Percentiles rank a stretch among this genome's conserved stretches.
phyloP scores from a whole-genome alignment of 1,140 invertebrate genomes.

The Tetramorium simillimum region DNA sequence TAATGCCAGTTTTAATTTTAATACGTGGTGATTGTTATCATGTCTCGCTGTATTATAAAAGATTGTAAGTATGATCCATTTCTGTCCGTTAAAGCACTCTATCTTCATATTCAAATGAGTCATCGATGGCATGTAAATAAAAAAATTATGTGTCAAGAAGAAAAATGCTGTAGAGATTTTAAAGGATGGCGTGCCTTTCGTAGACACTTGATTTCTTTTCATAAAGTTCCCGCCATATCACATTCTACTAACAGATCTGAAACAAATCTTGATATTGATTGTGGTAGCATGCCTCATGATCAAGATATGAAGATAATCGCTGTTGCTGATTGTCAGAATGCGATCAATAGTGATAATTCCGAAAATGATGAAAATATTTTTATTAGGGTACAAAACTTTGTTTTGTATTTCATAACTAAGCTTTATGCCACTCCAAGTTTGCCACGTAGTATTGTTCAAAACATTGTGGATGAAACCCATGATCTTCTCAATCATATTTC shows the following conservation, averaged over 20 bases:
- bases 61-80: neutral
- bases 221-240: neutral
- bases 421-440: neutral
- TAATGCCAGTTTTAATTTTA: too few relatives aligned
- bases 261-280: neutral
- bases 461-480: neutral
- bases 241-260: neutral
- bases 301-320: neutral
- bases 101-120: neutral
- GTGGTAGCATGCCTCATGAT: neutral
- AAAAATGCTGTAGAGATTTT: neutral
- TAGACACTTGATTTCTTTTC: neutral
- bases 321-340: neutral
- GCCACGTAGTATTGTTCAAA: neutral
- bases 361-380: neutral
- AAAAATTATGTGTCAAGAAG: neutral
- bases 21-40: neutral
- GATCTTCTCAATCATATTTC: neutral
- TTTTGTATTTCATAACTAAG: neutral
- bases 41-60: neutral
- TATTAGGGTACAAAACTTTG: neutral
- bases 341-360: neutral
- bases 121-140: neutral
- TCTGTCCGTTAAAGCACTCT: neutral
- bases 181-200: conserved; percentile 4